Evolutionary conservation across 2,888 invertebrate genomes (phyloP).

Genomic region (Cyclophora albipunctata): DNA sequence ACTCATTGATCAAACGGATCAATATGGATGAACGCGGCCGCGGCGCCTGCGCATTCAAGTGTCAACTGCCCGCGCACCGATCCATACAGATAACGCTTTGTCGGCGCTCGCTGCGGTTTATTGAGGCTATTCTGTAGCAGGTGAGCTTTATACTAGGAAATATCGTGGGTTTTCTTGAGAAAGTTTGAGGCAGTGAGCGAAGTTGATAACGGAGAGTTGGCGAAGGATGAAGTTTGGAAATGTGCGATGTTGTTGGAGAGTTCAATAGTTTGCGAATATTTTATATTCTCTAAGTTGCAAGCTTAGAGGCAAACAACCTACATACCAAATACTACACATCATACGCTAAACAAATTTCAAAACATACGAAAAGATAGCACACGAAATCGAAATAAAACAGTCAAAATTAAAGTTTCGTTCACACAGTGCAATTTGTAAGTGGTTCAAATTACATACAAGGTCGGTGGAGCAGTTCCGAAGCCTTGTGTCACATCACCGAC

Average conservation of each 20-base stretch:
- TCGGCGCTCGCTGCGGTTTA: background rate
- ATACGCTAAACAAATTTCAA: too few relatives aligned
- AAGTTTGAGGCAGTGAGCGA: too few relatives aligned
- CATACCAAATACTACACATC: too few relatives aligned
- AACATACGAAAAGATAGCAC: too few relatives aligned
- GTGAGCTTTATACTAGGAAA: background rate
- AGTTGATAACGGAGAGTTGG: too few relatives aligned
- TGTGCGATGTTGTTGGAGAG: too few relatives aligned
- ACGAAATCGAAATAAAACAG: too few relatives aligned
- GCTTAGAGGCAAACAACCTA: too few relatives aligned
- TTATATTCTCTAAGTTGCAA: too few relatives aligned
- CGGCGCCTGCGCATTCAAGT: conserved; percentile 49
- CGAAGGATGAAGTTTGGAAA: too few relatives aligned
- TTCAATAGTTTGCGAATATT: too few relatives aligned
- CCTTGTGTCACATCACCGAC: conserved; percentile 15
- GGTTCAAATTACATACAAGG: conserved; percentile 8
- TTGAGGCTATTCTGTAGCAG: background rate
- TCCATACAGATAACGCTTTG: conserved; percentile 4
- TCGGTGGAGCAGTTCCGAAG: background rate
- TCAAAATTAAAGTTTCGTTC: background rate
- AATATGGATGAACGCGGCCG: conserved; percentile 53
- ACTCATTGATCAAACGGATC: conserved; percentile 48
- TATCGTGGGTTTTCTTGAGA: background rate
- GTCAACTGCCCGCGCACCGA: conserved; percentile 31
- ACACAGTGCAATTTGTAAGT: too few relatives aligned